Percentiles rank a stretch among this genome's conserved stretches.
Evolutionary conservation across 1,140 invertebrate species (phyloP).

Genomic region (Pygmarrhopalites habei): DNA sequence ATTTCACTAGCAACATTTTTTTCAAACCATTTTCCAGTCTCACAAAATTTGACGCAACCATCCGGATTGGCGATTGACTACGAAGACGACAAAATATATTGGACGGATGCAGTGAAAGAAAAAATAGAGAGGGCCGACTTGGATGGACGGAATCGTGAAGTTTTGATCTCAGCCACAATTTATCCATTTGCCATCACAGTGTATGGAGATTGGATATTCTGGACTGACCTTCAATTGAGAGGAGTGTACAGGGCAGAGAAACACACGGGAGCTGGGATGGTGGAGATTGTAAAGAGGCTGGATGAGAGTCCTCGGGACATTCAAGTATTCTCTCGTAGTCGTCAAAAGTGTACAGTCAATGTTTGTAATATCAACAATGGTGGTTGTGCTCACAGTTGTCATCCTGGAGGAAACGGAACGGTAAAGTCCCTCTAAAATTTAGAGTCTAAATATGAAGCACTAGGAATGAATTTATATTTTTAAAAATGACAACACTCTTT

Average conservation of each 20-base stretch:
- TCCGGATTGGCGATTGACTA: conserved; percentile 95
- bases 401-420: conserved; percentile 73
- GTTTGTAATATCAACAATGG: conserved; percentile 88
- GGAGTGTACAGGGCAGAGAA: conserved; percentile 95
- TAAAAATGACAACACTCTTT: conserved; percentile 38
- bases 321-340: conserved; percentile 70
- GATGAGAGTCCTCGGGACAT: conserved; percentile 87
- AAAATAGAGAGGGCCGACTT: conserved; percentile 92
- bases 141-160: conserved; percentile 65
- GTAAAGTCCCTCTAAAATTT: conserved; percentile 41
- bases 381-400: conserved; percentile 92
- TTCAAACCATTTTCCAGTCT: no score
- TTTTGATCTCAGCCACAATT: conserved; percentile 79
- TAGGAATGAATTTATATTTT: no score
- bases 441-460: no score
- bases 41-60: conserved; percentile 85
- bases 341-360: conserved; percentile 75
- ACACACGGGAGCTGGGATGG: conserved; percentile 88
- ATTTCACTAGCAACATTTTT: no score
- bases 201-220: conserved; percentile 86
- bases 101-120: conserved; percentile 94
- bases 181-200: conserved; percentile 95
- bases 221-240: conserved; percentile 90
- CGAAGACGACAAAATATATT: conserved; percentile 89
- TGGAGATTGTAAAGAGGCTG: conserved; percentile 84